Conservation (phyloP, 2,888 invertebrate species). For the Melinaea menophilus region DNA sequence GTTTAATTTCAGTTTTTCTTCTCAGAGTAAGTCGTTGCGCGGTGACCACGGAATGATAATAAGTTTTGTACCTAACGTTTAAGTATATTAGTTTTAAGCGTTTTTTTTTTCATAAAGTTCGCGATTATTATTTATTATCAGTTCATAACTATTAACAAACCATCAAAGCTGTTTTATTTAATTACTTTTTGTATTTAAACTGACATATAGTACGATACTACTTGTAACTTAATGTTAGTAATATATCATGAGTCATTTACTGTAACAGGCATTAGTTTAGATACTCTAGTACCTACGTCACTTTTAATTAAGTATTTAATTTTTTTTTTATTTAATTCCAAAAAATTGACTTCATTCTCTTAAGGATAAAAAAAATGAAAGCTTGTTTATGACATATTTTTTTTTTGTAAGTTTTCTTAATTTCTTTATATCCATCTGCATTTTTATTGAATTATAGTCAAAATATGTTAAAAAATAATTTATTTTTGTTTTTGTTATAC, state of each 20-base stretch:
- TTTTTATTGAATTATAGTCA: constrained; percentile 79
- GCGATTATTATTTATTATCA: constrained; percentile 77
- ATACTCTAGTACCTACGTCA: constrained; percentile 71
- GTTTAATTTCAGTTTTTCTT: constrained; percentile 66
- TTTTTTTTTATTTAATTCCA: constrained; percentile 73
- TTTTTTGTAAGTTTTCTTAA: constrained; percentile 75
- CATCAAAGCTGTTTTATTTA: constrained; percentile 76
- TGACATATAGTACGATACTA: constrained; percentile 65
- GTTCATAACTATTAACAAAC: constrained; percentile 75
- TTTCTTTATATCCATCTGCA: constrained; percentile 77
- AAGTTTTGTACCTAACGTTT: constrained; percentile 74
- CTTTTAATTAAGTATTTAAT: constrained; percentile 78
- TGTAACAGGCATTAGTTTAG: constrained; percentile 72
- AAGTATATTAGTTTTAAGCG: constrained; percentile 71
- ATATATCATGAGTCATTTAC: constrained; percentile 77
- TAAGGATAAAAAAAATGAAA: constrained; percentile 70
- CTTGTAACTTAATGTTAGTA: constrained; percentile 71
- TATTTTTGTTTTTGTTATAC: constrained; percentile 40
- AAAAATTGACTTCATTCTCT: constrained; percentile 67
- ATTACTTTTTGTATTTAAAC: constrained; percentile 75
- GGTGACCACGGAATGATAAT: constrained; percentile 70
- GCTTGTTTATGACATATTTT: constrained; percentile 76
- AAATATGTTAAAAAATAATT: constrained; percentile 72
- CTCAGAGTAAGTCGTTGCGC: constrained; percentile 59
- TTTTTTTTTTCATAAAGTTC: constrained; percentile 66